A percentile compares a stretch with the other conserved stretches of the same genome.
phyloP scores from a whole-genome alignment of 2,888 invertebrate genomes.

The Trachelus stipa region DNA sequence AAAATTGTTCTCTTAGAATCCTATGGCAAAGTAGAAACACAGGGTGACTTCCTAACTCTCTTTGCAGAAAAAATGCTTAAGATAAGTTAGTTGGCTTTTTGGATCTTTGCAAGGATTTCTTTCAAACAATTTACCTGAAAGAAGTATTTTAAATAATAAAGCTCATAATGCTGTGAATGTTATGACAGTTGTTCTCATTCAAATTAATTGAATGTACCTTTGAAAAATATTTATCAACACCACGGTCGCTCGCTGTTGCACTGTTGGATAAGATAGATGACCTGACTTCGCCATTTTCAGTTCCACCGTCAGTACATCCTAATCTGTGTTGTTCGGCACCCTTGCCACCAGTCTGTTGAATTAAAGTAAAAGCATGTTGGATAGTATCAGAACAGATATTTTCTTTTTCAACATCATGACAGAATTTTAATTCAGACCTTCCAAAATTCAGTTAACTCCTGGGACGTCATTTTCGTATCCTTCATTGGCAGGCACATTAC shows the following conservation, averaged over 20 bases:
- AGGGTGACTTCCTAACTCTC: background rate
- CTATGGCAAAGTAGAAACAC: background rate
- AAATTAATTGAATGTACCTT: conserved; percentile 45
- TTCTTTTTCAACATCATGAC: background rate
- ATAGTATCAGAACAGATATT: conserved; percentile 8
- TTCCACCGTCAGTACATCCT: conserved; percentile 72
- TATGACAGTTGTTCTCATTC: background rate
- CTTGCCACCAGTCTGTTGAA: conserved; percentile 67
- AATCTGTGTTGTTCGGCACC: conserved; percentile 80
- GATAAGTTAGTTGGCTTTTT: background rate
- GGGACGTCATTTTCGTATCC: conserved; percentile 69
- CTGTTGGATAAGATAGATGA: conserved; percentile 40
- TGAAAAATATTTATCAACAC: conserved; percentile 51
- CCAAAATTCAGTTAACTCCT: conserved; percentile 81
- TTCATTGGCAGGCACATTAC: conserved; percentile 83
- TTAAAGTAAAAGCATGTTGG: background rate
- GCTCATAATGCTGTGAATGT: background rate
- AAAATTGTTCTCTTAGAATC: background rate
- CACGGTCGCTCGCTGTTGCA: conserved; percentile 47
- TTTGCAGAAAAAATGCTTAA: background rate
- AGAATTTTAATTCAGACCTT: conserved; percentile 67
- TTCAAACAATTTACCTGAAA: background rate
- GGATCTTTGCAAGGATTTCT: background rate
- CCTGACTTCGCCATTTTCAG: conserved; percentile 46
- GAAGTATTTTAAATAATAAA: background rate